These are phyloP conservation scores for Nycticryphes semicollaris DNA, from an alignment of 2,113 vertebrate genomes.

Conservation along the genomic window DNA sequence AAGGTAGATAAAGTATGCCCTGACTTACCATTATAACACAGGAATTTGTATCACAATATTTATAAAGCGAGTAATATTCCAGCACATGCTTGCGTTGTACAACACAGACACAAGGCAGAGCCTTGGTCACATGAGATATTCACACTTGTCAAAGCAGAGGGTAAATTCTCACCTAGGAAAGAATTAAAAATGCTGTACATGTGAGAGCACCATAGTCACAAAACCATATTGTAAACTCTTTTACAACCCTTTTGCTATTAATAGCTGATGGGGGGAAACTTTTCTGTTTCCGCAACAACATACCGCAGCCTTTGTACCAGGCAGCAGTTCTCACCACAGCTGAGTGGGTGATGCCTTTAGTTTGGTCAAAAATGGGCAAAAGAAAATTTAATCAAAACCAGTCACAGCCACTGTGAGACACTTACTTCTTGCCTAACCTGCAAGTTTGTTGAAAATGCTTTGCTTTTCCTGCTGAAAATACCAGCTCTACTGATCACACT, in stretches of 20 bases:
- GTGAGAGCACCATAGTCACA: background rate
- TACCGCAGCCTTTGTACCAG: fast-evolving
- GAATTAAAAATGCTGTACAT: background rate
- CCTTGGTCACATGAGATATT: background rate
- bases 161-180: background rate
- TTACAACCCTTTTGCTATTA: background rate
- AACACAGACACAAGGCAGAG: background rate
- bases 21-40: background rate
- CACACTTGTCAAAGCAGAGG: background rate
- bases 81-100: background rate
- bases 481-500: background rate
- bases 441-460: background rate
- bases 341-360: background rate
- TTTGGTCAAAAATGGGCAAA: background rate
- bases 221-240: background rate
- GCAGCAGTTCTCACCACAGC: background rate
- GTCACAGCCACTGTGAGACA: fast-evolving
- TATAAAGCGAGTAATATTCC: background rate
- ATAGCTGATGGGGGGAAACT: background rate
- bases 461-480: background rate
- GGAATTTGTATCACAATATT: background rate
- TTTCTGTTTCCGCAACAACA: background rate
- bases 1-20: background rate
- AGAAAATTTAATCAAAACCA: background rate
- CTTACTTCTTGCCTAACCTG: background rate